Evolutionary conservation across 2,113 vertebrate species (phyloP), one percentile per base, ranked within the genome.

Genomic region (Elephantulus edwardii): DNA sequence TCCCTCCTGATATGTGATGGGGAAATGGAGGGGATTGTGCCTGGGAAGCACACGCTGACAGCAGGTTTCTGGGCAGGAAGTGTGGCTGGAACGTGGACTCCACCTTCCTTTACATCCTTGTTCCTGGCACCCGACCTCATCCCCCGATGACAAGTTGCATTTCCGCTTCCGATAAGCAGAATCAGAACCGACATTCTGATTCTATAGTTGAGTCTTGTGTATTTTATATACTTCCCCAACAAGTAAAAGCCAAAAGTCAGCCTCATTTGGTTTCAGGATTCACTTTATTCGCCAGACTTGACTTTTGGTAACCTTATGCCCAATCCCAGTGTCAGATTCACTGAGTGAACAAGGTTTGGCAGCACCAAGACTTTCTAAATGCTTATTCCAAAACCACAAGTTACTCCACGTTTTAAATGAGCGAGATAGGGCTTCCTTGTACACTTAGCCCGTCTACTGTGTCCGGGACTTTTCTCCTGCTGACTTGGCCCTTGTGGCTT

Each of bases 11-110:
- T 71, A 42, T 16, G 16, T 17, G 40, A 22, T 9, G 26, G 52
- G 68, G 48, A 54, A 64, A 33, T 38, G 33, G 48, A 70, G 30
- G 35, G n/a, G 9, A 3, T 4, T 30, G 2, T 56, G 35, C 44
- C 14, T 4, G 1, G 12, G 71, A 50, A 52, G 28, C 46, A 6
- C 4, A 24, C 22, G 1, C 48, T 30, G 33, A 20, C 33, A 22
- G 38, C 48, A 13, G 0, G 22, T 10, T 0, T 13, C 5, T 66
- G 5, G 30, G 22, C 17, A 38, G 74, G 10, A 52, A 14, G 11
- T 1, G 3, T 6, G 77, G 26, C 40, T 20, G 28, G 33, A 13
- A 6, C 0, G 5, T 44, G 30, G 30, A 16, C 2, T 7, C 5
- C 11, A 9, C 40, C 2, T 24, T 28, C 7, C 60, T 40, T 2